Evolutionary conservation across 1,140 invertebrate species (phyloP).

Genomic region (Drosophila sp.): DNA sequence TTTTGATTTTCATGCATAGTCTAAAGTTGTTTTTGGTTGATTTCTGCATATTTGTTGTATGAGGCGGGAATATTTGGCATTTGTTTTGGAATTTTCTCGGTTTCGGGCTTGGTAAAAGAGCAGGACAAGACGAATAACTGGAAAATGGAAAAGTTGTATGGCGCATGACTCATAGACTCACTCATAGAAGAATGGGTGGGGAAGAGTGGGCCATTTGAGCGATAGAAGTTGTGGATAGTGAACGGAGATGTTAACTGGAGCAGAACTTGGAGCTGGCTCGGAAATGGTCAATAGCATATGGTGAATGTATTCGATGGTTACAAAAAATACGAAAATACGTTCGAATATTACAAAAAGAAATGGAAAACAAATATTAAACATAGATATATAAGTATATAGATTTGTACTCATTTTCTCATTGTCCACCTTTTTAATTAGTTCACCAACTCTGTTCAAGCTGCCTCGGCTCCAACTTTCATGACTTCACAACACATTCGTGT

Average conservation of each 20-base stretch:
- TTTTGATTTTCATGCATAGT: constrained; percentile 62
- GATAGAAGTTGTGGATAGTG: background rate
- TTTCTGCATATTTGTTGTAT: constrained; percentile 59
- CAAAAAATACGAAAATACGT: background rate
- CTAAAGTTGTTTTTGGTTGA: constrained; percentile 44
- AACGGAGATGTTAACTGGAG: constrained; percentile 2
- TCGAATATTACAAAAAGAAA: background rate
- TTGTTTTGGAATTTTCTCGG: constrained; percentile 62
- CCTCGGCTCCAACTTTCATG: background rate
- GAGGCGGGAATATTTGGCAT: constrained; percentile 72
- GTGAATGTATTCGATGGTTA: background rate
- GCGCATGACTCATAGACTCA: constrained; percentile 4
- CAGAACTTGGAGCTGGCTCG: background rate
- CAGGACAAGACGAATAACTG: constrained; percentile 25
- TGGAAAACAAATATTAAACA: background rate
- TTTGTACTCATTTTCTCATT: no score
- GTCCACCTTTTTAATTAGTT: constrained; percentile 20
- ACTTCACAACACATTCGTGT: constrained; percentile 16
- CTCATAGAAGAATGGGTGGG: background rate
- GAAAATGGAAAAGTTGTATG: constrained; percentile 29
- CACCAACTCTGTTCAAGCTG: background rate
- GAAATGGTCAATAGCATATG: background rate
- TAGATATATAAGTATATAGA: no score
- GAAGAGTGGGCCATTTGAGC: background rate
- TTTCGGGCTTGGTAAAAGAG: constrained; percentile 29